Conservation (phyloP, 2,113 vertebrate genomes). For the Dicerorhinus sumatrensis region DNA sequence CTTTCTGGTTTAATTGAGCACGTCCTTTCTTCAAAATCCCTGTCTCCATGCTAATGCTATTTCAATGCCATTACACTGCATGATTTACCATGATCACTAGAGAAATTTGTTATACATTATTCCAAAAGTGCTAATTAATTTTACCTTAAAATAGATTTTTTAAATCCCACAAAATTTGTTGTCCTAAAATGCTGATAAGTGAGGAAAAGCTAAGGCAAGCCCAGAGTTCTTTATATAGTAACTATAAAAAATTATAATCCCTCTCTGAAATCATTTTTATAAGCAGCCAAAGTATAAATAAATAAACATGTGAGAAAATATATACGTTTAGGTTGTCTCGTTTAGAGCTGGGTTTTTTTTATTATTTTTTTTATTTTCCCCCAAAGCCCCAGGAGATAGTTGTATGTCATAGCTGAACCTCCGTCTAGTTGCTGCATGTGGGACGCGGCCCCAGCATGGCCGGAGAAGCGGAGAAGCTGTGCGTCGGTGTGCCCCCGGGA, state of each 20-base stretch:
- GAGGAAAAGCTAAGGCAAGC: neutral
- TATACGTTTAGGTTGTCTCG: neutral
- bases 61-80: slow-evolving; percentile 72
- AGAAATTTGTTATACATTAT: slow-evolving; percentile 76
- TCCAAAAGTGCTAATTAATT: slow-evolving; percentile 77
- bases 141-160: slow-evolving; percentile 71
- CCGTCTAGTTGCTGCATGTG: too few relatives aligned
- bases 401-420: too few relatives aligned
- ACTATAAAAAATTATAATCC: neutral
- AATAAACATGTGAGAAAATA: slow-evolving; percentile 49
- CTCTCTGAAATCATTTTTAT: slow-evolving; percentile 50
- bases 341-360: slow-evolving; percentile 39
- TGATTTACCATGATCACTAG: slow-evolving; percentile 78
- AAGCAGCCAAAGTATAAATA: slow-evolving; percentile 32
- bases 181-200: slow-evolving; percentile 52
- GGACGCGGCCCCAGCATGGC: too few relatives aligned
- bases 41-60: slow-evolving; percentile 71
- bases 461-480: too few relatives aligned
- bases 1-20: slow-evolving; percentile 56
- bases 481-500: too few relatives aligned
- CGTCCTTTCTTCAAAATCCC: slow-evolving; percentile 35
- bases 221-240: neutral
- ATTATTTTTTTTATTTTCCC: too few relatives aligned
- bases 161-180: neutral
- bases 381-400: too few relatives aligned